These are phyloP conservation scores for Heliconius aoede DNA, from an alignment of 2,888 invertebrate species.

Conservation along the genomic window DNA sequence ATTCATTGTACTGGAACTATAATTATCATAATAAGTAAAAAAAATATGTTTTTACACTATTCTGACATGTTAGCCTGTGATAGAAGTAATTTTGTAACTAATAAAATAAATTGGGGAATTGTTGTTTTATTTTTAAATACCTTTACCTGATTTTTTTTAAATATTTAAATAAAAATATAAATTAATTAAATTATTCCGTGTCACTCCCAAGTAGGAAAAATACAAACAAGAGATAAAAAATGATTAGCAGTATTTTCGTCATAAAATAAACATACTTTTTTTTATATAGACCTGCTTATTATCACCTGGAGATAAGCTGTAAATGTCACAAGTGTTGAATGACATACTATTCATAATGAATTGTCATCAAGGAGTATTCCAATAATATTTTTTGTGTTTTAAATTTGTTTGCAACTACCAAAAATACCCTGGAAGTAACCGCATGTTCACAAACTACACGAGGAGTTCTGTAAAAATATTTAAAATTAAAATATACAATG, in stretches of 20 bases:
- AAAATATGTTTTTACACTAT: conserved; percentile 17
- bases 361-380: not conserved
- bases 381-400: not conserved
- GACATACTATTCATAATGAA: not conserved
- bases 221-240: not conserved
- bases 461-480: no score
- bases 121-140: conserved; percentile 48
- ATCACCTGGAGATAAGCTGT: not conserved
- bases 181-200: no score
- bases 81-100: conserved; percentile 69
- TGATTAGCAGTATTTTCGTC: not conserved
- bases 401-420: not conserved
- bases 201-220: no score
- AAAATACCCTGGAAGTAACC: no score
- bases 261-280: not conserved
- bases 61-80: conserved; percentile 73
- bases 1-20: not conserved
- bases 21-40: conserved; percentile 1
- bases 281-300: not conserved
- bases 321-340: not conserved
- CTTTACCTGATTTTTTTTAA: not conserved
- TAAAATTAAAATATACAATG: no score
- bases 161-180: no score
- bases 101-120: conserved; percentile 49
- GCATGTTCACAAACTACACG: no score